Base-by-base conservation (phyloP, 2,797 vertebrate genomes). In the Karalla daura region DNA sequence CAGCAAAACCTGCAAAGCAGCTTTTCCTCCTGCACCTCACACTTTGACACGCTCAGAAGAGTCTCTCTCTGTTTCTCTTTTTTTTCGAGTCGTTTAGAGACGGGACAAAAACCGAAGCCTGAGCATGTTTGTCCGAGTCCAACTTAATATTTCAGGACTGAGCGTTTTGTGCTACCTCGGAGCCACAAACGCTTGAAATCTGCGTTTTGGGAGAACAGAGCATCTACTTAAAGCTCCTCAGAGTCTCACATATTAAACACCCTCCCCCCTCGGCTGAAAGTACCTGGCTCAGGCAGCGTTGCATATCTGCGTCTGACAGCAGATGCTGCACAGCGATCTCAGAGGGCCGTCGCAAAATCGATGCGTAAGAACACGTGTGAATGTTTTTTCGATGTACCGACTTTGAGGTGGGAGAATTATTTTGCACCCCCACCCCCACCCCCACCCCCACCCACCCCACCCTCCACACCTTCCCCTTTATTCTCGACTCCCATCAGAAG, bases 131-230 rank as follows among this genome's bases (percentile, higher is more conserved):
- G 25, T 63, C 52, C 65, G 44, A 55, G 44, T 51, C 3, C 9
- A 41, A 37, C 52, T 86, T 61, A 65, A 80, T 87, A 76, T 79
- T 85, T 80, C 36, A 84, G 39, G 30, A 45, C 35, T 39, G 58
- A 63, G 67, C 47, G 1, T n/a, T 30, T n/a, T 63, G 32, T 58
- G 35, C 52, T 45, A n/a, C 74, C 43, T 65, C 49, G 63, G 32
- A 65, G 25, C 27, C 53, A 13, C 33, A 39, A 61, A 67, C 25
- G 39, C 40, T 24, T 10, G 12, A 23, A 76, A 63, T 13, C 52
- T 10, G 18, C 62, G 54, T 51, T 32, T 46, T 52, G 20, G 14
- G 50, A 45, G 33, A 62, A n/a, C 43, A 21, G 21, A 43, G n/a
- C 14, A 44, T 63, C 55, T 44, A 17, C 45, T 60, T 45, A 32